Conservation (phyloP, 2,113 vertebrate species). For the Recurvirostra avosetta region DNA sequence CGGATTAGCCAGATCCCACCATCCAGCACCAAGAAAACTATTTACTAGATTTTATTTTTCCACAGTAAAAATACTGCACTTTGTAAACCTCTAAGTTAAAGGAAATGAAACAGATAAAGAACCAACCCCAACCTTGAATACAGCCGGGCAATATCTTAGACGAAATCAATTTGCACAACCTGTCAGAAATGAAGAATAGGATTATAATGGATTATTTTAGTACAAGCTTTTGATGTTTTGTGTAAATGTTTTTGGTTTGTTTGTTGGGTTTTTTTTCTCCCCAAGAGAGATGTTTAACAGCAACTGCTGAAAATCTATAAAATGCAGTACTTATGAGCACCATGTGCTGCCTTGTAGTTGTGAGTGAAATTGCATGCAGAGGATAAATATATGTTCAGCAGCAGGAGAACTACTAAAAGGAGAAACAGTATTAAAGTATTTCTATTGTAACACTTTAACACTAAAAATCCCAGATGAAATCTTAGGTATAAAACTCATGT, state of each 20-base stretch:
- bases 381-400: not conserved
- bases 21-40: not conserved
- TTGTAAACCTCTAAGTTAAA: not conserved
- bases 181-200: not conserved
- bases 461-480: not conserved
- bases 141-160: not conserved
- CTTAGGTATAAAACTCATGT: not conserved
- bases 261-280: not conserved
- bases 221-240: not conserved
- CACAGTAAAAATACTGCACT: not conserved
- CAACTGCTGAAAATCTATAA: slow-evolving; percentile 7
- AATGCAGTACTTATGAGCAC: slow-evolving; percentile 6
- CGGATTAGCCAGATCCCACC: not conserved
- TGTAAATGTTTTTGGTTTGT: not conserved
- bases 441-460: not conserved
- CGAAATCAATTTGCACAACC: not conserved
- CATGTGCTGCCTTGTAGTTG: not conserved
- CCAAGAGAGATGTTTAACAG: not conserved
- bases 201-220: not conserved
- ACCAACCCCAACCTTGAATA: not conserved
- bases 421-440: not conserved
- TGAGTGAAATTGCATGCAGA: not conserved
- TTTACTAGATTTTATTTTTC: not conserved
- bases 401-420: not conserved
- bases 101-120: not conserved